These are phyloP conservation scores for Galaxias olidus DNA, from an alignment of 2,797 vertebrate genomes.

Conservation along the genomic window DNA sequence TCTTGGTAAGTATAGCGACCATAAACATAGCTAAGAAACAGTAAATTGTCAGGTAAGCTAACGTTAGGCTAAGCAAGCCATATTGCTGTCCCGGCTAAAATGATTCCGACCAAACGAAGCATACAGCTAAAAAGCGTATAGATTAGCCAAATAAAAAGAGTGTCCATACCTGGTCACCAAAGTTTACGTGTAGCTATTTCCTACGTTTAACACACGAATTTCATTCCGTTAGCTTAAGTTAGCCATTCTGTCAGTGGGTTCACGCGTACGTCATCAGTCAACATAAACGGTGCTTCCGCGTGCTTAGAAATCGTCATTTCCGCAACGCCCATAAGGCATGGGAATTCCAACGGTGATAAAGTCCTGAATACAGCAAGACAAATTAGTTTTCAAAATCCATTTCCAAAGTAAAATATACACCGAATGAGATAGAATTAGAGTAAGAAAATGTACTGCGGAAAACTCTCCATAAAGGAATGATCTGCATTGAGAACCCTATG, in stretches of 20 bases:
- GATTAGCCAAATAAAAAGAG: neutral
- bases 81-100: slow-evolving; percentile 23
- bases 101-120: slow-evolving; percentile 11
- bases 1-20: too few relatives aligned
- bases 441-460: too few relatives aligned
- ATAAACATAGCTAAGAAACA: too few relatives aligned
- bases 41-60: slow-evolving; percentile 51
- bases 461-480: too few relatives aligned
- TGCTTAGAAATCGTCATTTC: slow-evolving; percentile 34
- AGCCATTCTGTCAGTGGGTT: slow-evolving; percentile 41
- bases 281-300: slow-evolving; percentile 67
- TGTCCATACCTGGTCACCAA: slow-evolving; percentile 41
- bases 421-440: too few relatives aligned
- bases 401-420: too few relatives aligned
- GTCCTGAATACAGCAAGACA: too few relatives aligned
- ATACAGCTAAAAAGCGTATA: neutral
- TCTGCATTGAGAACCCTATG: too few relatives aligned
- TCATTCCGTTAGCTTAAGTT: slow-evolving; percentile 41
- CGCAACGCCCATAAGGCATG: too few relatives aligned
- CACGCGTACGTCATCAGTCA: slow-evolving; percentile 69
- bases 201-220: slow-evolving; percentile 27
- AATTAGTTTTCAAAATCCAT: too few relatives aligned
- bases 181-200: slow-evolving; percentile 14
- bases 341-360: too few relatives aligned
- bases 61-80: slow-evolving; percentile 26